phyloP scores from a whole-genome alignment of 2,113 vertebrate species.

The Xenus cinereus region DNA sequence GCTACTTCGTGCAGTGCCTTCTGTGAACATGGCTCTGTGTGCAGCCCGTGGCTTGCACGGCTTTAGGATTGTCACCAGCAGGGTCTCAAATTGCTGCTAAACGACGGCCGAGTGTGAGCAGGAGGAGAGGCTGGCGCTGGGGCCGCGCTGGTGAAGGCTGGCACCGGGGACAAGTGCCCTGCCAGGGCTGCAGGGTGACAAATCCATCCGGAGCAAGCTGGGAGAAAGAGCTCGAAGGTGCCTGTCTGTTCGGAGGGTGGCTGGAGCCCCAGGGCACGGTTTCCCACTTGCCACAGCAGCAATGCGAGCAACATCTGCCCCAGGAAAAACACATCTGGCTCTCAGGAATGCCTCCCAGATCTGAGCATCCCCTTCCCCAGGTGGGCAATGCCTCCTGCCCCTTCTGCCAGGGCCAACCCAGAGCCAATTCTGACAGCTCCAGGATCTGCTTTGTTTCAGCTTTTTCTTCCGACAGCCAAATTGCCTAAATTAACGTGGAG shows the following conservation, averaged over 20 bases:
- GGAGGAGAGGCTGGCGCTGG: background rate
- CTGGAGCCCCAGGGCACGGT: background rate
- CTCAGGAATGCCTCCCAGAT: background rate
- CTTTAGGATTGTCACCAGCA: background rate
- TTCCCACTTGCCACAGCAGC: background rate
- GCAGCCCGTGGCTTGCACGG: background rate
- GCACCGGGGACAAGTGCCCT: accelerated
- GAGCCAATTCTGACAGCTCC: background rate
- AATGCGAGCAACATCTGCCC: background rate
- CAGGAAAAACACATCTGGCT: background rate
- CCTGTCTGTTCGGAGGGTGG: accelerated
- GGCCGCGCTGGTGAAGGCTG: background rate
- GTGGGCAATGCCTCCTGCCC: background rate
- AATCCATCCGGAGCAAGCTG: background rate
- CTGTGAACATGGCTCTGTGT: background rate
- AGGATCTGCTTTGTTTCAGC: background rate
- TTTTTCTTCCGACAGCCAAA: background rate
- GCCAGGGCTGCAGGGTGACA: background rate
- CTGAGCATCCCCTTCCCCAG: background rate
- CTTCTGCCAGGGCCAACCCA: background rate
- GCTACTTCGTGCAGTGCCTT: background rate
- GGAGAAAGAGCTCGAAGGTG: background rate
- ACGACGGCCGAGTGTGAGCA: accelerated
- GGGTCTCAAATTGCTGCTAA: background rate
- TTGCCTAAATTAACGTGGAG: background rate